A percentile compares a stretch with the other conserved stretches of the same genome.
These are phyloP conservation scores for Diaperis boleti DNA, from an alignment of 2,888 invertebrate genomes.

Conservation along the genomic window DNA sequence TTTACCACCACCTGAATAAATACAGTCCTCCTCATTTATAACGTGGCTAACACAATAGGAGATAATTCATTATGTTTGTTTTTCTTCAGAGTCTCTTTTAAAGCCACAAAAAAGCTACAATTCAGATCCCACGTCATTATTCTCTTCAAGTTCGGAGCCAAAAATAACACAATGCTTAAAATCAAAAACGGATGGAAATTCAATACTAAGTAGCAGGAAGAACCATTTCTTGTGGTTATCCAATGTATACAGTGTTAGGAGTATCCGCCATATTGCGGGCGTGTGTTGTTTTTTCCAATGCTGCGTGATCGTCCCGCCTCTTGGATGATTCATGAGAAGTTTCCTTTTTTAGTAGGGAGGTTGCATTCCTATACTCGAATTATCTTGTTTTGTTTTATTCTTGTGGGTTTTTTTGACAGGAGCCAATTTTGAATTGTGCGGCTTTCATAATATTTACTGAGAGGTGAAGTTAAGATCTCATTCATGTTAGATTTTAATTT, in stretches of 20 bases:
- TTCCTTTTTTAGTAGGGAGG: conserved; percentile 31
- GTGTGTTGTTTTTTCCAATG: conserved; percentile 60
- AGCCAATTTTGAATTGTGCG: conserved; percentile 31
- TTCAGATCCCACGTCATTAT: no score
- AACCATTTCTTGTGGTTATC: conserved; percentile 7
- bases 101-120: not conserved
- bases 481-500: no score
- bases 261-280: conserved; percentile 62
- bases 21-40: conserved; percentile 20
- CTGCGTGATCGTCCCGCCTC: conserved; percentile 57
- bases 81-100: conserved; percentile 13
- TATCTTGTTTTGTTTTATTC: conserved; percentile 25
- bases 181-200: no score
- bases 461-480: no score
- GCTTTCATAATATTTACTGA: conserved; percentile 30
- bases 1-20: conserved; percentile 27
- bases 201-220: not conserved
- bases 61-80: conserved; percentile 28
- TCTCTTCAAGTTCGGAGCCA: not conserved
- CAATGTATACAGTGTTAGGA: not conserved
- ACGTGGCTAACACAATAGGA: conserved; percentile 4
- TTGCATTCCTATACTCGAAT: conserved; percentile 33
- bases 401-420: conserved; percentile 27
- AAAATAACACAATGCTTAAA: no score
- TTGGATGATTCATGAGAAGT: conserved; percentile 58